Evolutionary conservation across 1,140 invertebrate species (phyloP).

Genomic region (Campoletis sonorensis): DNA sequence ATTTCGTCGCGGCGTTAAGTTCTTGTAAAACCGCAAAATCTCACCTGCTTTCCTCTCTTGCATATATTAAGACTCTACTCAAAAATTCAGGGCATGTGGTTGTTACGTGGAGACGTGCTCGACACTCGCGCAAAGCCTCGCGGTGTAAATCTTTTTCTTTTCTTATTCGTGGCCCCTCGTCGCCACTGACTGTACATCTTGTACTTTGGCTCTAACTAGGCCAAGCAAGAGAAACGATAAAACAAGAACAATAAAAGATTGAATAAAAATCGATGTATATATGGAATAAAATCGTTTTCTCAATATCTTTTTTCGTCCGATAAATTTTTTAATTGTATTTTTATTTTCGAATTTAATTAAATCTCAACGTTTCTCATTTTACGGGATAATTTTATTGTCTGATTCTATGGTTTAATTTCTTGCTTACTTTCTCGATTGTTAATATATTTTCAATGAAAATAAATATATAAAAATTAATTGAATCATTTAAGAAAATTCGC

Average conservation of each 20-base stretch:
- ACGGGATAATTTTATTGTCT: too few relatives aligned
- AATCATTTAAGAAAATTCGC: background rate
- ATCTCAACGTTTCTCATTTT: too few relatives aligned
- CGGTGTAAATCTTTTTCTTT: background rate
- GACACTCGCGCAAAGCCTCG: background rate
- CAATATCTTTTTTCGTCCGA: too few relatives aligned
- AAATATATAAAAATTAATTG: background rate
- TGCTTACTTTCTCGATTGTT: background rate
- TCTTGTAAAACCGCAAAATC: background rate
- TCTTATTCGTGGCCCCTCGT: background rate
- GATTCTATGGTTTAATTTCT: too few relatives aligned
- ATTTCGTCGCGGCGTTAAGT: too few relatives aligned
- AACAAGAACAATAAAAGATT: background rate
- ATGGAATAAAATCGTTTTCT: too few relatives aligned
- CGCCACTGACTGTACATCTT: background rate
- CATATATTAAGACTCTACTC: background rate
- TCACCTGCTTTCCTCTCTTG: constrained; percentile 1
- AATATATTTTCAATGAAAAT: background rate
- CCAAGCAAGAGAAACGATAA: background rate
- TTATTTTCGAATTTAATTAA: too few relatives aligned
- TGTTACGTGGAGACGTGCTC: background rate
- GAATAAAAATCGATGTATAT: background rate
- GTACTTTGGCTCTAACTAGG: background rate
- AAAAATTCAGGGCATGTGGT: constrained; percentile 5
- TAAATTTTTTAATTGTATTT: too few relatives aligned